These are phyloP conservation scores for zebrafish (Danio rerio) DNA, from an alignment of 2,113 vertebrate genomes.

Conservation along the genomic window GRCz12tu NC_133182.1:51968501-51969000, in stretches of 20 bases:
- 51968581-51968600: constrained; percentile 53
- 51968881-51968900: constrained; percentile 47
- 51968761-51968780: constrained; percentile 62
- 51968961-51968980: not conserved
- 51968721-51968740: constrained; percentile 67
- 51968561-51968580: constrained; percentile 53
- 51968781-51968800: constrained; percentile 54
- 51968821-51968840: constrained; percentile 43
- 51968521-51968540: constrained; percentile 62
- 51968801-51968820: constrained; percentile 55
- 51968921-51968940: not conserved
- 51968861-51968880: constrained; percentile 31
- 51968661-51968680: constrained; percentile 62
- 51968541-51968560: constrained; percentile 56
- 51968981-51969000: constrained; percentile 16
- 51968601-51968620: constrained; percentile 51
- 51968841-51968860: constrained; percentile 10
- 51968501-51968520: constrained; percentile 50
- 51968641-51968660: constrained; percentile 58
- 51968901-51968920: constrained; percentile 28
- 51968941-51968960: not conserved
- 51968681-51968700: constrained; percentile 57
- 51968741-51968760: constrained; percentile 61
- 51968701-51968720: constrained; percentile 60
- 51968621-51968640: constrained; percentile 58